Base-by-base conservation (phyloP, 2,797 vertebrate genomes). In the Emys orbicularis region DNA sequence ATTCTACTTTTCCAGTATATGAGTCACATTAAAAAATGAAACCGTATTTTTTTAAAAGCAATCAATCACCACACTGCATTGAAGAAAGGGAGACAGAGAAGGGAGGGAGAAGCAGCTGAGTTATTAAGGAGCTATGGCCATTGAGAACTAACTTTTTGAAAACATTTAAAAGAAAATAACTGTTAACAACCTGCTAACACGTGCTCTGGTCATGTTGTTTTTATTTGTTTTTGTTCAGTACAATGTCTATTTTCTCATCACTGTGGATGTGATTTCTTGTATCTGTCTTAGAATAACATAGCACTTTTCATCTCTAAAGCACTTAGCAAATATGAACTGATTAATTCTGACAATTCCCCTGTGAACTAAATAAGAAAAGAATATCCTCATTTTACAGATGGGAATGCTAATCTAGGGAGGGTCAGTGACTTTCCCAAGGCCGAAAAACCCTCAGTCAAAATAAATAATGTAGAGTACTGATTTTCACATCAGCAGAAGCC, bases 21-120 rank as follows among this genome's bases (percentile, higher is more conserved):
- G 93, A 95, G 95, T 96, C 93, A 34, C 84, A 21, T 87, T 93
- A 87, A 76, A 83, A 92, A 95, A 79, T 12, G 47, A 93, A 95
- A 87, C 0, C 3, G n/a, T 54, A 25, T 54, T 54, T 85, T 34
- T 92, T 90, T 10, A 82, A 86, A 93, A 93, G 19, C 79, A 54
- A 76, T n/a, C 0, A 5, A 53, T 90, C 91, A 89, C 87, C 91
- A 91, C 25, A 83, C 76, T 74, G 19, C 47, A 65, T n/a, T 9
- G 84, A 93, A 94, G 95, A 84, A 93, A 84, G 68, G 3, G 23
- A 53, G 12, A 2, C 57, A 79, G 84, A 84, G 52, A 54, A 4
- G 10, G 1, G 34, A 11, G 61, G 37, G 87, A 57, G 59, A 86
- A 87, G 27, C 50, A 94, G 37, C 79, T 95, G 74, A 94, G 90